Percentiles rank a stretch among this genome's conserved stretches.
Evolutionary conservation across 2,888 invertebrate species (phyloP).

Genomic region (Chymomyza caudatula): DNA sequence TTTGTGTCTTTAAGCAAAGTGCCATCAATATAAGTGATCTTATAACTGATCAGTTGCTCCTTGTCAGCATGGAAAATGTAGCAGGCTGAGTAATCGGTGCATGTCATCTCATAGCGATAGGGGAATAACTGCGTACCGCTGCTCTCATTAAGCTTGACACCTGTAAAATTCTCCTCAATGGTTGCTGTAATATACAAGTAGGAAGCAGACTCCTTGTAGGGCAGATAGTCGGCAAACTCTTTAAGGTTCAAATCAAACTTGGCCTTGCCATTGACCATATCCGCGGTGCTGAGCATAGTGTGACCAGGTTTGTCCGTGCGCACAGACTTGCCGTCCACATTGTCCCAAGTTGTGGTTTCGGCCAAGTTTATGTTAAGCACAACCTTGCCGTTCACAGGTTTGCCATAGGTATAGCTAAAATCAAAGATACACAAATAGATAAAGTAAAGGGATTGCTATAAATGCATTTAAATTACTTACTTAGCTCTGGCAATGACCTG

Average conservation of each 20-base stretch:
- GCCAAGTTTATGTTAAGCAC: slow-evolving; percentile 87
- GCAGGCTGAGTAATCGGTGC: slow-evolving; percentile 84
- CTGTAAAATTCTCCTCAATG: slow-evolving; percentile 92
- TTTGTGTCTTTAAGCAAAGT: slow-evolving; percentile 82
- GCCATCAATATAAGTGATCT: slow-evolving; percentile 85
- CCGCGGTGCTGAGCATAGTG: slow-evolving; percentile 49
- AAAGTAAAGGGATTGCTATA: neutral
- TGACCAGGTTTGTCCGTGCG: slow-evolving; percentile 44
- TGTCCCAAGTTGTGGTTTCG: slow-evolving; percentile 74
- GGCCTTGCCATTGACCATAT: slow-evolving; percentile 74
- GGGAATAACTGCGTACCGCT: slow-evolving; percentile 87
- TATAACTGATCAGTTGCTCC: slow-evolving; percentile 89
- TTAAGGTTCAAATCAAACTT: slow-evolving; percentile 70
- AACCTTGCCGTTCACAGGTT: slow-evolving; percentile 91
- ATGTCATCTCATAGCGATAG: slow-evolving; percentile 86
- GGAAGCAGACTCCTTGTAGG: slow-evolving; percentile 34
- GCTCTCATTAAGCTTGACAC: slow-evolving; percentile 88
- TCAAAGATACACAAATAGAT: neutral
- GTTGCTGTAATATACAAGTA: slow-evolving; percentile 85
- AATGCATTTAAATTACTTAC: slow-evolving; percentile 48
- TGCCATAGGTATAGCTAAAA: slow-evolving; percentile 84
- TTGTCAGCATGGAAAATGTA: slow-evolving; percentile 94
- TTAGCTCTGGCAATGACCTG: slow-evolving; percentile 82
- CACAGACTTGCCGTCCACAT: slow-evolving; percentile 18
- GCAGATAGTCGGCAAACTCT: slow-evolving; percentile 57